phyloP scores from a whole-genome alignment of 2,888 invertebrate species.

The Pseudoips prasinana region DNA sequence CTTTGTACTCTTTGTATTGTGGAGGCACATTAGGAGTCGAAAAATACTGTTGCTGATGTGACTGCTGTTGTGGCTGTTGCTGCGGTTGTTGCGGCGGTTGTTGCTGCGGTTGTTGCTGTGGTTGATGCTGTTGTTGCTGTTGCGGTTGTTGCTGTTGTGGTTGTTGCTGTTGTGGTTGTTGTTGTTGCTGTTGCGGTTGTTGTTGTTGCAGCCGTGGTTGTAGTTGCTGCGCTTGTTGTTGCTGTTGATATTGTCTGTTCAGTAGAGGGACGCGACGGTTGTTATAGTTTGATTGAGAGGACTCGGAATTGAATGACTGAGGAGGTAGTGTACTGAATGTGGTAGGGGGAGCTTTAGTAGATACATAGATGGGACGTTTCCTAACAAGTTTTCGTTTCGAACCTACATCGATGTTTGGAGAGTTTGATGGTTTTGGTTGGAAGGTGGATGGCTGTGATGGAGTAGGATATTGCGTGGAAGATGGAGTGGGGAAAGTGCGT shows the following conservation, averaged over 20 bases:
- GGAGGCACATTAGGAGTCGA: conserved; percentile 59
- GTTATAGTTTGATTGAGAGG: conserved; percentile 30
- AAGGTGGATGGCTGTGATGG: conserved; percentile 36
- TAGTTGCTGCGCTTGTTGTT: conserved; percentile 25
- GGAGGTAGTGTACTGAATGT: conserved; percentile 47
- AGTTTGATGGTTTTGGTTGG: conserved; percentile 36
- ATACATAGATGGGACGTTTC: conserved; percentile 62
- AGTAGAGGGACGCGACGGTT: conserved; percentile 2
- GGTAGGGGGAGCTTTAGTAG: conserved; percentile 51
- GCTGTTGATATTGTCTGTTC: conserved; percentile 8
- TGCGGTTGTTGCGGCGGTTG: background rate
- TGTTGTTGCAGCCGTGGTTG: background rate
- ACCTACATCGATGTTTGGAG: conserved; percentile 48
- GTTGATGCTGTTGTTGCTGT: conserved; percentile 4
- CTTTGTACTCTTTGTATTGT: conserved; percentile 61
- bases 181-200: conserved; percentile 15
- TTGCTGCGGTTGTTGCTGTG: conserved; percentile 27
- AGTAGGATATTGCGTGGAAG: conserved; percentile 34
- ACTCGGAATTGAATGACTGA: conserved; percentile 45
- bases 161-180: conserved; percentile 16
- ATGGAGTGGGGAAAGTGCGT: conserved; percentile 25
- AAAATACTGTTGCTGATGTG: conserved; percentile 30
- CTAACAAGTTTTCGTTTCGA: conserved; percentile 66
- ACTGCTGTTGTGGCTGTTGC: conserved; percentile 12
- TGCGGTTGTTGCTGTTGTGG: conserved; percentile 2